These are phyloP conservation scores for Damaliscus lunatus DNA, from an alignment of 2,113 vertebrate genomes.

Conservation along the genomic window DNA sequence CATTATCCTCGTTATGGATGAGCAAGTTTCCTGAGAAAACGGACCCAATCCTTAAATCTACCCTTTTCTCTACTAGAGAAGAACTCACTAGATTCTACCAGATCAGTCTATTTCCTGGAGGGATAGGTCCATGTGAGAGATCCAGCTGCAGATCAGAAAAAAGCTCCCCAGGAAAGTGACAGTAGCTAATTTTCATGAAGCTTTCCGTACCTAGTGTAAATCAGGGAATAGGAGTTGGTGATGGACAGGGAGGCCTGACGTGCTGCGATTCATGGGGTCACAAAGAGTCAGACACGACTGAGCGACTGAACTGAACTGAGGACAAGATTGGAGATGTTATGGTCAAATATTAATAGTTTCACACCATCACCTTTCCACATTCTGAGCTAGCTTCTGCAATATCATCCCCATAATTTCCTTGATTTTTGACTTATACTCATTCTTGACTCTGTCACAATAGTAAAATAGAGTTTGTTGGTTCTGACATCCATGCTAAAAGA, in stretches of 20 bases:
- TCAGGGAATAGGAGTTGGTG: not conserved
- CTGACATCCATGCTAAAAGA: not conserved
- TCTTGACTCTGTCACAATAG: not conserved
- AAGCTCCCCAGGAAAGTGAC: not conserved
- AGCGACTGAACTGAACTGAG: not conserved
- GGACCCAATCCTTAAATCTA: not conserved
- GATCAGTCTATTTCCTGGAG: not conserved
- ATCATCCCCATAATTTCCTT: not conserved
- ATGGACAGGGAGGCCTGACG: too few species aligned
- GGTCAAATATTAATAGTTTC: not conserved
- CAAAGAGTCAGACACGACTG: too few species aligned
- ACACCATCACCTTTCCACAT: not conserved
- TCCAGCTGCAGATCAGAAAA: not conserved
- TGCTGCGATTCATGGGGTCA: too few species aligned
- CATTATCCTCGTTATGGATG: not conserved
- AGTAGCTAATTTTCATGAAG: not conserved
- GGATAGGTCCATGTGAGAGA: not conserved
- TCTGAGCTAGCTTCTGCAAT: not conserved
- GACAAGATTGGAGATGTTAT: not conserved
- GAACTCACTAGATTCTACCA: not conserved
- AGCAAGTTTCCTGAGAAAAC: not conserved
- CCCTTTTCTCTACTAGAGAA: not conserved
- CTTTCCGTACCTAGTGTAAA: not conserved
- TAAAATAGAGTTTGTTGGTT: not conserved
- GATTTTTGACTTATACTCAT: not conserved